These are phyloP conservation scores for Thomomys bottae DNA, from an alignment of 2,113 vertebrate species.

Conservation along the genomic window DNA sequence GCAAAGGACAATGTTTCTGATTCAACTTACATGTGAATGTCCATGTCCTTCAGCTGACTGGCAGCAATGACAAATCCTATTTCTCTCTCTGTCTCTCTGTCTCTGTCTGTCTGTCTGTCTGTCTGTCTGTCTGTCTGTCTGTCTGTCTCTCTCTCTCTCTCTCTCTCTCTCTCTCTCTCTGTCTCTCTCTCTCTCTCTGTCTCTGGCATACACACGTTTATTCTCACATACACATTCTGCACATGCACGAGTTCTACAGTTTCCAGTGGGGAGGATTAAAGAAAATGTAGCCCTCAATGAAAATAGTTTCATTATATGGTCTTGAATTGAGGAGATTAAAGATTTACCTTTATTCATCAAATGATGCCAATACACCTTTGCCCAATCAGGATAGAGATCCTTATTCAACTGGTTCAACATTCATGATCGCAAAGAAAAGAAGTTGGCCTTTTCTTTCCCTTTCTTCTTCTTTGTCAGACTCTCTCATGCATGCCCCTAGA, in stretches of 20 bases:
- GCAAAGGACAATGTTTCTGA: too few species aligned
- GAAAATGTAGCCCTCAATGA: background rate
- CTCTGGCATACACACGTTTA: too few species aligned
- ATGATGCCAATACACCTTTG: conserved; percentile 3
- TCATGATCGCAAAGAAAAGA: background rate
- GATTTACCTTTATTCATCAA: conserved; percentile 30
- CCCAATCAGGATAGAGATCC: background rate
- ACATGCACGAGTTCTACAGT: background rate
- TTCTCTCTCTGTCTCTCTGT: too few species aligned
- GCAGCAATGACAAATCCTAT: too few species aligned
- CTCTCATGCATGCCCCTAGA: background rate
- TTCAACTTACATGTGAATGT: too few species aligned
- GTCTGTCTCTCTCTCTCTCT: too few species aligned
- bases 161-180: too few species aligned
- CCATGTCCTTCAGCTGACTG: too few species aligned
- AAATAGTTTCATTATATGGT: conserved; percentile 7
- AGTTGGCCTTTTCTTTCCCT: background rate
- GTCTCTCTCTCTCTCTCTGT: background rate
- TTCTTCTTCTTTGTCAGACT: conserved; percentile 10
- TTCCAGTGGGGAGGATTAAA: background rate
- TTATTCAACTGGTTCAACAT: background rate
- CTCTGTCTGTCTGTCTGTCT: background rate
- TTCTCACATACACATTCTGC: background rate
- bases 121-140: too few species aligned
- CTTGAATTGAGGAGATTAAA: conserved; percentile 49